These are phyloP conservation scores for Hipparchia semele DNA, from an alignment of 2,888 invertebrate species.

Conservation along the genomic window DNA sequence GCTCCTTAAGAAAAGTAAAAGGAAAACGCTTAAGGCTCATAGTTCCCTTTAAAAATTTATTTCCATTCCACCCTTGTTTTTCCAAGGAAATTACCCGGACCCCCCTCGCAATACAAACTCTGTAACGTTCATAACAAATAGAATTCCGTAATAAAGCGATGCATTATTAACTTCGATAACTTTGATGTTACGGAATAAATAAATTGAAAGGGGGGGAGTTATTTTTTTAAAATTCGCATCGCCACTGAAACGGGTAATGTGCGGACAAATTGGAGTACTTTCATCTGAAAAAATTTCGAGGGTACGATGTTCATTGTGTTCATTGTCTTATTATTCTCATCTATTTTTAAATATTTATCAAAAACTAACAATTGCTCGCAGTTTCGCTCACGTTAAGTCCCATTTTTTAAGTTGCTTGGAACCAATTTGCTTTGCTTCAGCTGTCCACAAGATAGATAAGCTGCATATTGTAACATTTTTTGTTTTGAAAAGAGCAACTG, in stretches of 20 bases:
- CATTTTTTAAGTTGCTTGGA: too few species aligned
- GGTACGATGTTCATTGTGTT: too few species aligned
- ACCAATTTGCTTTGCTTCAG: too few species aligned
- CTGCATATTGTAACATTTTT: too few species aligned
- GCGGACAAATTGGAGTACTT: background rate
- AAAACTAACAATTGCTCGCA: too few species aligned
- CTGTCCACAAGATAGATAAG: too few species aligned
- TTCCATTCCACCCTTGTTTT: conserved; percentile 66
- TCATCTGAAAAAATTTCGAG: too few species aligned
- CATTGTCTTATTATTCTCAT: too few species aligned
- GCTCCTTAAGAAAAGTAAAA: conserved; percentile 9
- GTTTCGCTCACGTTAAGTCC: too few species aligned
- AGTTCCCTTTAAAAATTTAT: conserved; percentile 25
- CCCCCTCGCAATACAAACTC: conserved; percentile 63
- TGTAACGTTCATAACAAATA: conserved; percentile 52
- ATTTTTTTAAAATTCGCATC: conserved; percentile 7
- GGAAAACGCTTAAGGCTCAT: conserved; percentile 11
- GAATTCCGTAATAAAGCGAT: conserved; percentile 63
- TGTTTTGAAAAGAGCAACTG: too few species aligned
- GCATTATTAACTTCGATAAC: conserved; percentile 69
- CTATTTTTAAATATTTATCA: too few species aligned
- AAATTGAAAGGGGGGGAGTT: conserved; percentile 32
- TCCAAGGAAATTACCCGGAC: conserved; percentile 65
- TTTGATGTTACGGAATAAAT: conserved; percentile 52
- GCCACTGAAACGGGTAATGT: conserved; percentile 8